Percentiles rank a stretch among this genome's conserved stretches.
Conservation (phyloP, 2,888 invertebrate genomes). For the Phalera bucephala region DNA sequence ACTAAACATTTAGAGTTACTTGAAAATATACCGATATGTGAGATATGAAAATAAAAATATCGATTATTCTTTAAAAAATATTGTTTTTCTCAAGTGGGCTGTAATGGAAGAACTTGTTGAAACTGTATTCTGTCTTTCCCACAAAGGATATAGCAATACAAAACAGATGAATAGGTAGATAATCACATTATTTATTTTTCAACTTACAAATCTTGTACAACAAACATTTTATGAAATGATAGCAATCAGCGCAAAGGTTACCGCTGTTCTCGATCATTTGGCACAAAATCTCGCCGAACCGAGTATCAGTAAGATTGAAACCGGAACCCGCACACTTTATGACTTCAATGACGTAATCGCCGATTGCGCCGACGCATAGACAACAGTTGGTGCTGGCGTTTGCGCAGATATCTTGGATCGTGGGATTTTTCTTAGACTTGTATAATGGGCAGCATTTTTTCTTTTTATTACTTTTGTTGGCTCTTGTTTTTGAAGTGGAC, state of each 20-base stretch:
- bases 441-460: neutral
- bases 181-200: constrained; percentile 4
- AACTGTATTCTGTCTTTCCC: too few species aligned
- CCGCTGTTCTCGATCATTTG: constrained; percentile 7
- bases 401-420: neutral
- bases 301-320: constrained; percentile 2
- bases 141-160: too few species aligned
- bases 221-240: constrained; percentile 4
- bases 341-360: constrained; percentile 16
- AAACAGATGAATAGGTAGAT: too few species aligned
- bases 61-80: too few species aligned
- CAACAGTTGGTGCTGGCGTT: constrained; percentile 14
- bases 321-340: constrained; percentile 2
- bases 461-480: neutral
- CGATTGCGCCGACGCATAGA: constrained; percentile 12
- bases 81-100: too few species aligned
- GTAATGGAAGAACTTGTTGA: too few species aligned
- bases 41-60: too few species aligned
- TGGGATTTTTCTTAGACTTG: neutral
- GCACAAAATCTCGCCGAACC: constrained; percentile 6
- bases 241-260: constrained; percentile 13
- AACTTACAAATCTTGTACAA: constrained; percentile 5
- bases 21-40: too few species aligned
- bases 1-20: too few species aligned
- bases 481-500: neutral